Base-by-base conservation (phyloP, 37 sponge, comb jelly and placozoan genomes). In the Theonella swinhoei region DNA sequence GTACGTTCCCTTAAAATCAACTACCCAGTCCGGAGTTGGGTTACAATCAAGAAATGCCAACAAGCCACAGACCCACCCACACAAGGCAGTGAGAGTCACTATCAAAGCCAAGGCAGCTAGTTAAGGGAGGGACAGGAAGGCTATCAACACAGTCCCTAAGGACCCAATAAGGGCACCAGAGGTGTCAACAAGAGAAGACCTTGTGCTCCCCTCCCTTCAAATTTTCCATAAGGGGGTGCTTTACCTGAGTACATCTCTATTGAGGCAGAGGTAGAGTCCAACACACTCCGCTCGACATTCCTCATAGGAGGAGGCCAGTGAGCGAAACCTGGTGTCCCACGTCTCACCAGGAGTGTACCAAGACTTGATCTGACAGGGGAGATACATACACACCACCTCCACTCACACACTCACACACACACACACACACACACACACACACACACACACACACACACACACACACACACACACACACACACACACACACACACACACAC, bases 271-370 rank as follows among this genome's bases (percentile, higher is more conserved):
- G 66, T 94, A 94, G 42, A 96, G 81, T 0, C 97, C 97, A 31
- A 96, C 97, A 85, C 97, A 96, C 77, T 96, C 97, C 0, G 97
- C 97, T 39, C 94, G 63, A 64, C 97, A 96, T 69, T 96, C 97
- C 71, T 96, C 97, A 62, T 96, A 96, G 33, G 90, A 70, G 9
- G 95, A 94, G 19, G 92, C 81, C 62, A 96, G 1, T 23, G 76
- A 40, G 20, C 78, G 78, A 76, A 96, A 96, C 36, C 79, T 77
- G 31, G 85, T 79, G 79, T 94, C 95, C 68, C 76, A 96, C 32
- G 95, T 96, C 35, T 96, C 95, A 0, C 83, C 80, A 43, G 96
- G 84, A n/a, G 41, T 66, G 68, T 96, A 96, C 95, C 95, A 96
- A 20, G 78, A 79, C 26, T 41, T 70, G 20, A 96, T 75, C 95